Conservation (phyloP, 1,140 invertebrate species). For the Ptiloglossa arizonensis region DNA sequence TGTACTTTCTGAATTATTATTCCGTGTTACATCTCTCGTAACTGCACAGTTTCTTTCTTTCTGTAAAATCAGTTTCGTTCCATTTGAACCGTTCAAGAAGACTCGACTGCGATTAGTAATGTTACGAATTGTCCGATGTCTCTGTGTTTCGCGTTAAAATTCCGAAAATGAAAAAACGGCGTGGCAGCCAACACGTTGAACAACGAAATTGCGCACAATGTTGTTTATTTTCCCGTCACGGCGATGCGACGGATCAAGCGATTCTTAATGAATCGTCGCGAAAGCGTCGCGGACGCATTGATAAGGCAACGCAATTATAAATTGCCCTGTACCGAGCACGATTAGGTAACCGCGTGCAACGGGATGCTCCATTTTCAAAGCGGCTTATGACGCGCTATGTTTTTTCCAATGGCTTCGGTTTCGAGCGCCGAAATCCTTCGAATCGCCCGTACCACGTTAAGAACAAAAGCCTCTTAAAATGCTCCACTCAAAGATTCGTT, state of each 20-base stretch:
- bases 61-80: too few species aligned
- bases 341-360: constrained; percentile 24
- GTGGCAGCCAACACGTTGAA: too few species aligned
- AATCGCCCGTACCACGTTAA: not conserved
- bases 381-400: constrained; percentile 14
- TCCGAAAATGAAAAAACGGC: too few species aligned
- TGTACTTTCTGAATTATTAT: too few species aligned
- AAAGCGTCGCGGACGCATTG: not conserved
- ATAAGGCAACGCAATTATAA: constrained; percentile 25
- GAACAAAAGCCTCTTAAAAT: not conserved
- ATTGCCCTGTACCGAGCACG: constrained; percentile 1
- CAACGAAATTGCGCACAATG: too few species aligned
- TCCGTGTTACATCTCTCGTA: too few species aligned
- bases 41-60: too few species aligned
- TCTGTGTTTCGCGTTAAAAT: too few species aligned
- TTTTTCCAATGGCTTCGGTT: constrained; percentile 1
- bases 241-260: not conserved
- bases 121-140: too few species aligned
- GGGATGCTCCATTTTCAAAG: constrained; percentile 38
- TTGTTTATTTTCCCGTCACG: not conserved
- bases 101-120: too few species aligned
- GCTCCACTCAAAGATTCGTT: not conserved
- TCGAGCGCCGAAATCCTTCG: not conserved
- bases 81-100: too few species aligned
- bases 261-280: constrained; percentile 20